Evolutionary conservation across 1,140 invertebrate species (phyloP), one percentile per base, ranked within the genome.

Genomic region (Steinernema khuongi): DNA sequence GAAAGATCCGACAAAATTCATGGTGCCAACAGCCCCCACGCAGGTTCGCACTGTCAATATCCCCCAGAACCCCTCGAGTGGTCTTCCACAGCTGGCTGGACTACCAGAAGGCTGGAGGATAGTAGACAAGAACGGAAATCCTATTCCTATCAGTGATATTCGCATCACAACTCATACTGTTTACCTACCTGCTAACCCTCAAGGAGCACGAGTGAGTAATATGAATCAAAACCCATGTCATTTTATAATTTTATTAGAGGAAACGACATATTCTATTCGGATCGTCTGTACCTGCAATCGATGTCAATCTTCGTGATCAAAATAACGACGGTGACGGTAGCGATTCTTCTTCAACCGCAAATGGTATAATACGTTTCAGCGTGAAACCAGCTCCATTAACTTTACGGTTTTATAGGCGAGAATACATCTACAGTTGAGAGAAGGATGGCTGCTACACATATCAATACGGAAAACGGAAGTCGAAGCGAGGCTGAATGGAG

Each of bases 41-140:
- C 31, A 67, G 29, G 31, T 72, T n/a, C 22, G 41, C 18, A 72
- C 0, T 1, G 43, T 71, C 4, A 1, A 18, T 26, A 29, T 72
- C 26, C 4, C 67, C 2, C 43, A 60, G 0, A 74, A 0, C 7
- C 28, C 1, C 1, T 26, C 72, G 7, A 28, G 7, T 66, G 44
- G 32, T 17, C 26, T 19, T 4, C 28, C 1, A 28, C 71, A 74
- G 28, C 29, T 73, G 26, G 67, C 50, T 1, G 43, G 69, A 18
- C 29, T 77, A 1, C 75, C 75, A 0, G 44, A 74, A 66, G 75
- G 75, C 69, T 77, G 75, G 75, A 14, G 36, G 26, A 29, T 77
- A 14, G 68, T 77, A 26, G 75, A 77, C 50, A 60, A 60, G 19
- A 60, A 60, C 50, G 50, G 50, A 22, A 60, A 60, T 26, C 50